phyloP scores from a whole-genome alignment of 1,140 invertebrate genomes.

The Eufriesea mexicana region DNA sequence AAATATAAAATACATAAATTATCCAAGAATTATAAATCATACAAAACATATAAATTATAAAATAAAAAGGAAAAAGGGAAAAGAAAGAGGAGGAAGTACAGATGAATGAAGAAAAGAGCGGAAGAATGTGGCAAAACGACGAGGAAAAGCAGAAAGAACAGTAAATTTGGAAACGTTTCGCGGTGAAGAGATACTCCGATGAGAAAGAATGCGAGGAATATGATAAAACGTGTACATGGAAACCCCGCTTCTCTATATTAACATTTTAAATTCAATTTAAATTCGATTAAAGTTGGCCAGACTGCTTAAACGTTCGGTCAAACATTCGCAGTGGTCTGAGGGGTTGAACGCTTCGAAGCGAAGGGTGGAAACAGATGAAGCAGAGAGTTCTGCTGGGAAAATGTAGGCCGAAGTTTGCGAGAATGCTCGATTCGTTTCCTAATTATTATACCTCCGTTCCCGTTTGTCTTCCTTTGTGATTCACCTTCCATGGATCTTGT shows the following conservation, averaged over 20 bases:
- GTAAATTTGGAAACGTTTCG: slow-evolving; percentile 31
- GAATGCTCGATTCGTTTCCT: slow-evolving; percentile 15
- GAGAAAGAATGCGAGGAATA: slow-evolving; percentile 37
- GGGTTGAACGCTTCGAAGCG: background rate
- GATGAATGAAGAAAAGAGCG: background rate
- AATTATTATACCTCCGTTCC: slow-evolving; percentile 37
- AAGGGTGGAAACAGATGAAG: background rate
- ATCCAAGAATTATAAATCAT: background rate
- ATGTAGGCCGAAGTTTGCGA: slow-evolving; percentile 21
- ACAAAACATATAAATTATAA: background rate
- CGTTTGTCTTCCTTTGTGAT: slow-evolving; percentile 9
- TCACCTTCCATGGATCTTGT: background rate
- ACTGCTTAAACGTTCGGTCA: slow-evolving; percentile 40
- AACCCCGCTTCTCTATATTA: slow-evolving; percentile 59
- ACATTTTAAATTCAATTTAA: slow-evolving; percentile 79
- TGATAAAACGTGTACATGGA: slow-evolving; percentile 51
- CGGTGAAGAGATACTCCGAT: background rate
- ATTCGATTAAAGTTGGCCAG: slow-evolving; percentile 75
- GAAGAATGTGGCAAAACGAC: background rate
- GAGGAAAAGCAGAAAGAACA: background rate
- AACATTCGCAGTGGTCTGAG: background rate
- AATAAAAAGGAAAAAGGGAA: background rate
- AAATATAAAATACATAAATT: background rate
- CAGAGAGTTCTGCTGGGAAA: background rate
- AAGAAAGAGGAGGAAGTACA: no score